Evolutionary conservation across 2,888 invertebrate genomes (phyloP), one percentile per base, ranked within the genome.

Genomic region (Acleris emargana): DNA sequence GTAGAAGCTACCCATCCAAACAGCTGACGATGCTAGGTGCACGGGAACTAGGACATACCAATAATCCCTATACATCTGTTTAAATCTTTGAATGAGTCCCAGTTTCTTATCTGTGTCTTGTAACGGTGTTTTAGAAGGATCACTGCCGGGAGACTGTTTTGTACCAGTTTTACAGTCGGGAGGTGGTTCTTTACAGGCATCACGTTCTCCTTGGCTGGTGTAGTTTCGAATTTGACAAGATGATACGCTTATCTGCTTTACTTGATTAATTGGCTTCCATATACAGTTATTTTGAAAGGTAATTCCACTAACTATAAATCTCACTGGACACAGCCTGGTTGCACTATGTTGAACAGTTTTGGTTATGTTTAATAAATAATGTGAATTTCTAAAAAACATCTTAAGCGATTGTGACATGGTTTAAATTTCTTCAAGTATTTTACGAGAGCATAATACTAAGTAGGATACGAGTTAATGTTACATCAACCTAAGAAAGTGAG

Each of bases 11-110:
- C 96, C 96, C 84, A 97, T 95, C 99, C 99, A 99, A 63, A 96
- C 93, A 42, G 95, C 91, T 2, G 99, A 99, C 11, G 98, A 98
- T 18, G 95, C 94, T 57, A 97, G 80, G 88, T 99, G 99, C 3
- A 99, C 99, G 5, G 98, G 99, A 64, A 99, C 93, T 64, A 99
- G 90, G 62, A 99, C 97, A 88, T 99, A 98, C 97, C 99, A 99
- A 89, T 99, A 99, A 81, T 98, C 96, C 83, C 96, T 96, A 82
- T 97, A 97, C 96, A 99, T 97, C 79, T 96, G 93, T 85, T 98
- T 98, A 86, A 99, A 98, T 78, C 94, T 95, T 75, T 96, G 94
- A 79, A 97, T 95, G 3, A 98, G 81, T 1, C 95, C 94, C 73
- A 89, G 79, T 82, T 96, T 94, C 67, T 73, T 70, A 28, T 75